These are phyloP conservation scores for Martes martes DNA, from an alignment of 2,113 vertebrate species.

Conservation along the genomic window DNA sequence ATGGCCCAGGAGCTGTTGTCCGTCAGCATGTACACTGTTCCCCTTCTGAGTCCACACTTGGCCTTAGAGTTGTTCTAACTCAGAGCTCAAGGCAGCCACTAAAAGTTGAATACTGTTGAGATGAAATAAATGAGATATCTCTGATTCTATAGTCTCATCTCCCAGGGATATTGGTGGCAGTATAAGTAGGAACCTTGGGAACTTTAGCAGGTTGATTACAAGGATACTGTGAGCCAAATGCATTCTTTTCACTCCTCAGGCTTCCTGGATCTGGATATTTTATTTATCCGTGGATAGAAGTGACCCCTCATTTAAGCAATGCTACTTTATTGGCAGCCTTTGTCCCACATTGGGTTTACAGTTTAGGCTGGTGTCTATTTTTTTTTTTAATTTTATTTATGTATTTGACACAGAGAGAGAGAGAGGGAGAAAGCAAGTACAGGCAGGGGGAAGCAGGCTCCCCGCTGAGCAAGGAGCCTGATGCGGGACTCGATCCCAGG, in stretches of 20 bases:
- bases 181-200: not conserved
- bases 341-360: not conserved
- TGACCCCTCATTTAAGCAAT: not conserved
- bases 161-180: not conserved
- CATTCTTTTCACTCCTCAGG: not conserved
- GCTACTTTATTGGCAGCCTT: not conserved
- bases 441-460: too few species aligned
- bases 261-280: not conserved
- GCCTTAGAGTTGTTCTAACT: not conserved
- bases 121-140: not conserved
- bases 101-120: not conserved
- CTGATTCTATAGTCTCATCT: not conserved
- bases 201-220: not conserved
- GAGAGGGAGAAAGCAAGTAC: too few species aligned
- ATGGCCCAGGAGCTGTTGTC: not conserved
- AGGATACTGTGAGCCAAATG: not conserved
- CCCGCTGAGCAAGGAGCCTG: too few species aligned
- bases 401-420: too few species aligned
- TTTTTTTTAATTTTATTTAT: not conserved
- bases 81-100: not conserved
- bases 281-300: not conserved
- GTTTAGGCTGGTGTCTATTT: not conserved
- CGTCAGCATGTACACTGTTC: not conserved
- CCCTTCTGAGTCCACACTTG: not conserved
- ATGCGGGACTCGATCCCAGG: too few species aligned